Percentiles rank a stretch among this genome's conserved stretches.
Evolutionary conservation across 2,888 invertebrate genomes (phyloP).

Genomic region (Pharmacophagus antenor): DNA sequence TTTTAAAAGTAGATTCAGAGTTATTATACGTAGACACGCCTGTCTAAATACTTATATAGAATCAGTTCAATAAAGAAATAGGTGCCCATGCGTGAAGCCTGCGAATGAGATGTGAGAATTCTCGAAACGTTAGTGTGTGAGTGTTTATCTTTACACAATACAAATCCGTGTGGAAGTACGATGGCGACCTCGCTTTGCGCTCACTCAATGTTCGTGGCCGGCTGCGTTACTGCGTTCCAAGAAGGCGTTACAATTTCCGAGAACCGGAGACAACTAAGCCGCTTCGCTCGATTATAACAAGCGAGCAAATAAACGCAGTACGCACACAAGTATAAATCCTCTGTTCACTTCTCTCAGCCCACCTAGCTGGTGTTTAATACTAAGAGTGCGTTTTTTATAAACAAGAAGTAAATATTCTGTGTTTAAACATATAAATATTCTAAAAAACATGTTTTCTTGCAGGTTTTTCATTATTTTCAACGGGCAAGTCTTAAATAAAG

Average conservation of each 20-base stretch:
- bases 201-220: conserved; percentile 66
- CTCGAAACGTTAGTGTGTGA: conserved; percentile 44
- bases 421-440: conserved; percentile 27
- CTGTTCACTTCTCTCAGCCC: conserved; percentile 36
- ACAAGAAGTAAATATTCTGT: conserved; percentile 33
- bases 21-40: not conserved
- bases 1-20: not conserved
- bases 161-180: conserved; percentile 53
- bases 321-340: conserved; percentile 47
- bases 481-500: not conserved
- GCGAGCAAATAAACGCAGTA: conserved; percentile 69
- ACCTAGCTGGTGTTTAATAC: conserved; percentile 39
- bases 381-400: conserved; percentile 41
- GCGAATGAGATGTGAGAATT: conserved; percentile 45
- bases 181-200: conserved; percentile 73
- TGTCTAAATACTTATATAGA: conserved; percentile 22
- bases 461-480: conserved; percentile 11
- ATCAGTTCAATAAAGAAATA: conserved; percentile 34
- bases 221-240: conserved; percentile 72
- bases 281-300: conserved; percentile 64
- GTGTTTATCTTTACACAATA: conserved; percentile 53
- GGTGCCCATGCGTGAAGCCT: conserved; percentile 37
- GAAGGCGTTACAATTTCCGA: conserved; percentile 81
- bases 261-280: conserved; percentile 75
- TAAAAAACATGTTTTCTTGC: conserved; percentile 18